phyloP scores from a whole-genome alignment of 2,797 vertebrate genomes.

The Rhinella marina region DNA sequence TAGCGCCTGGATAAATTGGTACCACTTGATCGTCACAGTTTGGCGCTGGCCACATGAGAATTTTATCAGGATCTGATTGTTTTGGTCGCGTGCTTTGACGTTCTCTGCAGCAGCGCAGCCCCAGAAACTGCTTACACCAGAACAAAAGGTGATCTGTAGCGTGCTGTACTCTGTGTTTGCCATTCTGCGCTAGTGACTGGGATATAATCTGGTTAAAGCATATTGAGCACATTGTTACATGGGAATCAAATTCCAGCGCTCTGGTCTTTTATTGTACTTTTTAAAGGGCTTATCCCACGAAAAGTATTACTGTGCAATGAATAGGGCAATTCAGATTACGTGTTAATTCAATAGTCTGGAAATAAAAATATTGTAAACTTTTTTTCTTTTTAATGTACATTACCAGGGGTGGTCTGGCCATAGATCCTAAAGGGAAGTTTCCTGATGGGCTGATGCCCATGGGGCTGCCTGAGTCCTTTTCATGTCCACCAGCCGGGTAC shows the following conservation, averaged over 20 bases:
- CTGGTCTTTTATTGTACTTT: not conserved
- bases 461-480: too few relatives aligned
- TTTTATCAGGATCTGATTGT: conserved; percentile 28
- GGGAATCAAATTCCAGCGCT: not conserved
- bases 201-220: conserved; percentile 31
- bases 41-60: not conserved
- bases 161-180: conserved; percentile 28
- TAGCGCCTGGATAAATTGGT: not conserved
- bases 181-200: conserved; percentile 28
- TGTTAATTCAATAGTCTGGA: too few relatives aligned
- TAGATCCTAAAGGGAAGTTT: too few relatives aligned
- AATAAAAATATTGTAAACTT: too few relatives aligned
- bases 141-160: conserved; percentile 45
- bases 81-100: conserved; percentile 25
- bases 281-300: not conserved
- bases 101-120: not conserved
- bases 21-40: not conserved
- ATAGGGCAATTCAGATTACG: too few relatives aligned
- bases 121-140: conserved; percentile 27
- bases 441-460: too few relatives aligned
- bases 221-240: conserved; percentile 12
- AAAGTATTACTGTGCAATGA: too few relatives aligned
- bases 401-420: too few relatives aligned
- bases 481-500: too few relatives aligned
- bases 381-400: too few relatives aligned